phyloP scores from a whole-genome alignment of 2,888 invertebrate genomes.

The Anoplius nigerrimus region DNA sequence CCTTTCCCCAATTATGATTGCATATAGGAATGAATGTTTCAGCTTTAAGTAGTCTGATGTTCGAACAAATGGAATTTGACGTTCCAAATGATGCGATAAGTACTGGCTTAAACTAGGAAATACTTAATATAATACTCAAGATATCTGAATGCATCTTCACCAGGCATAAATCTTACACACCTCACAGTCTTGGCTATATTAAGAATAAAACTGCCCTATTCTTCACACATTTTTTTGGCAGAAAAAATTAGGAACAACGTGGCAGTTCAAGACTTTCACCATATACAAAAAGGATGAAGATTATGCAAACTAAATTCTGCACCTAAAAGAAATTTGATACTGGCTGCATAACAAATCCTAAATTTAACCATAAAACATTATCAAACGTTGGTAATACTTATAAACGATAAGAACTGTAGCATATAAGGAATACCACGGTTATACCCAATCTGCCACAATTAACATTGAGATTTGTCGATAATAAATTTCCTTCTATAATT shows the following conservation, averaged over 20 bases:
- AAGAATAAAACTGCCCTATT: no score
- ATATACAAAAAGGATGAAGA: no score
- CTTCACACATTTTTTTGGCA: no score
- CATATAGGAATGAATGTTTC: no score
- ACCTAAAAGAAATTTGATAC: conserved; percentile 6
- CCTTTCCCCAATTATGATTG: no score
- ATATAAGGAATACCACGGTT: conserved; percentile 42
- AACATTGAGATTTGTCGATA: conserved; percentile 67
- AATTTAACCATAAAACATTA: conserved; percentile 23
- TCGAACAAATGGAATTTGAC: neutral
- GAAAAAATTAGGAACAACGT: no score
- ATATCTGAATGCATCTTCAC: conserved; percentile 13
- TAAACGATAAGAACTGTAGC: conserved; percentile 40
- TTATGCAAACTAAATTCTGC: no score
- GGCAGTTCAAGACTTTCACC: no score
- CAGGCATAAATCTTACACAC: neutral
- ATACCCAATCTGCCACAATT: conserved; percentile 67
- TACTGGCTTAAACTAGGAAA: conserved; percentile 14
- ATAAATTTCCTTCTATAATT: conserved; percentile 61
- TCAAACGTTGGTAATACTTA: conserved; percentile 46
- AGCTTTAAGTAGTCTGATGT: no score
- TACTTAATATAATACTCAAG: conserved; percentile 17
- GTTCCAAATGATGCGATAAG: neutral
- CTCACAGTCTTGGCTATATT: no score
- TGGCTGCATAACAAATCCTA: conserved; percentile 22